Conservation (phyloP, 2,797 vertebrate genomes). For the Rhinella marina region DNA sequence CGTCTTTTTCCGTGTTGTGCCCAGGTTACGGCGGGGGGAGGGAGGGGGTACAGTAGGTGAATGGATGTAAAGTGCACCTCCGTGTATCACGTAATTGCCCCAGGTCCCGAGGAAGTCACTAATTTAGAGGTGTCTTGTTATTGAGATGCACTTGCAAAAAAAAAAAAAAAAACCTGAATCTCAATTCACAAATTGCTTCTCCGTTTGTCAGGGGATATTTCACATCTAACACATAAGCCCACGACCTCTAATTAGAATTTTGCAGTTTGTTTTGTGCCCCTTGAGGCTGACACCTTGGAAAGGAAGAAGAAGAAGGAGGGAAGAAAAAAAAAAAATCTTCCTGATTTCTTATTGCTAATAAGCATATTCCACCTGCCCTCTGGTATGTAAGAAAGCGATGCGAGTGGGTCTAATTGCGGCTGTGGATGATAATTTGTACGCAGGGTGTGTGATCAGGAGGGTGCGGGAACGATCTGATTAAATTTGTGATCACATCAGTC, state of each 20-base stretch:
- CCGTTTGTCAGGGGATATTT: conserved; percentile 93
- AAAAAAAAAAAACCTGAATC: conserved; percentile 74
- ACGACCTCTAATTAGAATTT: conserved; percentile 99
- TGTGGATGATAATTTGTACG: conserved; percentile 92
- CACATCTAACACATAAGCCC: conserved; percentile 94
- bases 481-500: conserved; percentile 79
- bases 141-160: conserved; percentile 82
- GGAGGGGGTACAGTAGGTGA: no score
- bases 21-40: no score
- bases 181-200: conserved; percentile 91
- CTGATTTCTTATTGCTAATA: conserved; percentile 91
- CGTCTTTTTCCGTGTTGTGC: background rate
- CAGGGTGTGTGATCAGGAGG: conserved; percentile 92
- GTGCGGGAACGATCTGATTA: conserved; percentile 91
- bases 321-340: conserved; percentile 74
- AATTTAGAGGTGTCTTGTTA: conserved; percentile 86
- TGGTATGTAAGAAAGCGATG: conserved; percentile 90
- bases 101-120: conserved; percentile 80
- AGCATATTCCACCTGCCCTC: conserved; percentile 92
- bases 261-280: conserved; percentile 95
- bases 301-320: conserved; percentile 63
- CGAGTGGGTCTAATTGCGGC: conserved; percentile 97
- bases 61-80: conserved; percentile 78
- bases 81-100: conserved; percentile 74
- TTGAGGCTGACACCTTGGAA: conserved; percentile 96